Base-by-base conservation (phyloP, 2,888 invertebrate genomes). In the Gryllus longicercus region DNA sequence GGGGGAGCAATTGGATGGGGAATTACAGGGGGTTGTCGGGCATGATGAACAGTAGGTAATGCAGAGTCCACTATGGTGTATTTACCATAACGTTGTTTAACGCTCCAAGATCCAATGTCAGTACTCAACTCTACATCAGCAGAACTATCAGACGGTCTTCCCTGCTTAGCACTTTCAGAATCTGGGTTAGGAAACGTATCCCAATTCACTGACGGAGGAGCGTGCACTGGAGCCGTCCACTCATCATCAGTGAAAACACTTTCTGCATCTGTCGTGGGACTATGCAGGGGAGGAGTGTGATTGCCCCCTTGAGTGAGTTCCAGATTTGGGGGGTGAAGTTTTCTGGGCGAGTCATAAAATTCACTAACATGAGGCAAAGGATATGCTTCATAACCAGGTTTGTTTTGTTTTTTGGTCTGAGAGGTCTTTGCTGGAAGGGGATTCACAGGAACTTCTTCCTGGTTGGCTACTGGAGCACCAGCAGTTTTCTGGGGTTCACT, bases 241-340 rank as follows among this genome's bases (percentile, higher is more conserved):
- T 92, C 92, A 82, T 93, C 93, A 84, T 93, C 93, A 11, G 92
- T 92, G 83, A 92, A 92, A 8, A 92, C 91, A 84, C 91, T 92
- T 84, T 91, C 91, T 0, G 89, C 90, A 85, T 92, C 91, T 0
- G 92, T 92, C n/a, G 84, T 84, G 16, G 91, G 91, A 82, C 92
- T 92, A 77, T 90, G 90, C 79, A 90, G 87, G 25, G 90, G 90
- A 11, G 91, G 89, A 11, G 88, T 88, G 4, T 87, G 83, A 76
- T 50, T 76, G 12, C 80, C 81, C n/a, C 78, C 80, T 1, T 81
- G 78, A 23, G 83, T 77, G 11, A 83, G 77, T 51, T 84, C 84
- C 63, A 83, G 81, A 75, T 84, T 82, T 14, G 85, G 85, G n/a
- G 84, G 85, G 75, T 84, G 83, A 23, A 86, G 82, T 21, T 83